These are phyloP conservation scores for Barbus barbus DNA, from an alignment of 2,113 vertebrate species.

Conservation along the genomic window DNA sequence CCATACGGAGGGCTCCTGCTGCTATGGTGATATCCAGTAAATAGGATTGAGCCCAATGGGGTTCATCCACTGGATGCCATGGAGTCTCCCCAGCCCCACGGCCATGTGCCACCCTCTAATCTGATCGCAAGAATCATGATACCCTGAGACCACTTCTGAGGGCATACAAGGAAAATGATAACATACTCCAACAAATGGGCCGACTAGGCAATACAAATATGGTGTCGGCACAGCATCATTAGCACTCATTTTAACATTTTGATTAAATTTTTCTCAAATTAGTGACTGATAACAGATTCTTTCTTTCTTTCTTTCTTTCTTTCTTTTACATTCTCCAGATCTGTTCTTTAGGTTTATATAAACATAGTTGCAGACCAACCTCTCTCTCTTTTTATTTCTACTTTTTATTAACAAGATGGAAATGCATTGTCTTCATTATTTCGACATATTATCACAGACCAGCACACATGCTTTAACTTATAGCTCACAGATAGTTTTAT, in stretches of 20 bases:
- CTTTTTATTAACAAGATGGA: too few species aligned
- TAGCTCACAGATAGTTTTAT: neutral
- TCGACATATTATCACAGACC: neutral
- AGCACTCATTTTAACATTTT: neutral
- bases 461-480: neutral
- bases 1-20: constrained; percentile 48
- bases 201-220: neutral
- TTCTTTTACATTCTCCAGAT: neutral
- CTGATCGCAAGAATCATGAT: constrained; percentile 36
- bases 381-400: too few species aligned
- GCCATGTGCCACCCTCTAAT: constrained; percentile 36
- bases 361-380: neutral
- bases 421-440: too few species aligned
- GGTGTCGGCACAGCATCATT: neutral
- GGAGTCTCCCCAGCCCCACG: constrained; percentile 15
- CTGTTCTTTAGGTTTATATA: neutral
- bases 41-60: constrained; percentile 57
- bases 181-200: neutral
- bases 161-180: constrained; percentile 23
- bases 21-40: constrained; percentile 48
- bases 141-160: constrained; percentile 15
- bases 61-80: constrained; percentile 27
- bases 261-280: neutral
- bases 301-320: neutral
- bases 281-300: too few species aligned